Evolutionary conservation across 2,113 vertebrate genomes (phyloP), one percentile per base, ranked within the genome.

Genomic region (Struthidea cinerea): DNA sequence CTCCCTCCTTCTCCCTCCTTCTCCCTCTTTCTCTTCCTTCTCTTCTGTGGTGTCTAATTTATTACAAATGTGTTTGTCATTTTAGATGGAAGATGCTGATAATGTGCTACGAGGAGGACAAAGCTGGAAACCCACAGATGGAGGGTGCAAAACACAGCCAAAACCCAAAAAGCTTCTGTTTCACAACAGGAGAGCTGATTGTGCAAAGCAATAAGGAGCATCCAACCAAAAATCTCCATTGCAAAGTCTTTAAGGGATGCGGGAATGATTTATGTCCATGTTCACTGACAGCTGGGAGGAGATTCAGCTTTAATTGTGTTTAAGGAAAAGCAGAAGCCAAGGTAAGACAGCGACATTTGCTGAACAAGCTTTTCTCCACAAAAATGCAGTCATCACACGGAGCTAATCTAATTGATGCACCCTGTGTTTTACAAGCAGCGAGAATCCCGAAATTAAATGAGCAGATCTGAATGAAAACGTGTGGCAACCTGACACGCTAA

Each of bases 371-470:
- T 82, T 92, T 23, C 52, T 57, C 60, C 39, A 16, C 28, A 10
- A 9, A 89, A 91, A 53, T 8, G 7, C 57, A 42, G 0, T 16
- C 28, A 2, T 4, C 39, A 22, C 23, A 18, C 1, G 1, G 65
- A 75, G 81, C 77, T 82, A 1, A 18, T 82, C 50, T 69, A 94
- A 85, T 79, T 65, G 70, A 76, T 55, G 75, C 50, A 1, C 67
- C 53, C 4, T 44, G 82, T 49, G 9, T 49, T 93, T 74, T 41
- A 78, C 63, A 42, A 77, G 83, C 67, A n/a, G 89, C 2, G 33
- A 74, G 83, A 64, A 65, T 41, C 84, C 60, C 42, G 15, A 96
- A 90, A 93, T 97, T 83, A 96, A 96, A 49, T 49, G 95, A 47
- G 74, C 75, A 74, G 63, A 47, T 24, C 52, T 59, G 88, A 94